Evolutionary conservation across 2,113 vertebrate species (phyloP).

Genomic region (Cephalopterus ornatus): DNA sequence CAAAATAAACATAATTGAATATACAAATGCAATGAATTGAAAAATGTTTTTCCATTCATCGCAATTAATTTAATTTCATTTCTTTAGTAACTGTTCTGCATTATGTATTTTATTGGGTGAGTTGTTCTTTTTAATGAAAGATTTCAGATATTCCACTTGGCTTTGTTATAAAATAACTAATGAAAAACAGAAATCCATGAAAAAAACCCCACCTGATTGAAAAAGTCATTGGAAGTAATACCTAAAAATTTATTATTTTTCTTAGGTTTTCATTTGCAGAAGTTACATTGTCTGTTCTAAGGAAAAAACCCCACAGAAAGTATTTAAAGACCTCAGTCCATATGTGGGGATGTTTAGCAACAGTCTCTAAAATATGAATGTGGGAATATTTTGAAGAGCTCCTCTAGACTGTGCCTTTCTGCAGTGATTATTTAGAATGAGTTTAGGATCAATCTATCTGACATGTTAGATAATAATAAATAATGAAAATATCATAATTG

Average conservation of each 20-base stretch:
- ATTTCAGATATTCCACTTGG: background rate
- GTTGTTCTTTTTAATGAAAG: background rate
- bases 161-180: background rate
- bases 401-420: background rate
- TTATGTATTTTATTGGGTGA: background rate
- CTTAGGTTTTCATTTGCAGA: background rate
- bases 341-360: background rate
- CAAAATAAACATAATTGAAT: background rate
- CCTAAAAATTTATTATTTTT: background rate
- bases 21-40: background rate
- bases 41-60: background rate
- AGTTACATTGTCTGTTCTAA: background rate
- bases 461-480: background rate
- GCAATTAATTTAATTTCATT: background rate
- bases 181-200: background rate
- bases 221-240: background rate
- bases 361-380: background rate
- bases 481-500: background rate
- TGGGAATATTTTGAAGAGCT: background rate
- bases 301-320: rapidly evolving
- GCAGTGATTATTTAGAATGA: background rate
- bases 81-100: background rate
- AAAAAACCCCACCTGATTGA: background rate
- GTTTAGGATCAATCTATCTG: background rate
- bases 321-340: background rate